Base-by-base conservation (phyloP, 2,113 vertebrate species). In the Galemys pyrenaicus region DNA sequence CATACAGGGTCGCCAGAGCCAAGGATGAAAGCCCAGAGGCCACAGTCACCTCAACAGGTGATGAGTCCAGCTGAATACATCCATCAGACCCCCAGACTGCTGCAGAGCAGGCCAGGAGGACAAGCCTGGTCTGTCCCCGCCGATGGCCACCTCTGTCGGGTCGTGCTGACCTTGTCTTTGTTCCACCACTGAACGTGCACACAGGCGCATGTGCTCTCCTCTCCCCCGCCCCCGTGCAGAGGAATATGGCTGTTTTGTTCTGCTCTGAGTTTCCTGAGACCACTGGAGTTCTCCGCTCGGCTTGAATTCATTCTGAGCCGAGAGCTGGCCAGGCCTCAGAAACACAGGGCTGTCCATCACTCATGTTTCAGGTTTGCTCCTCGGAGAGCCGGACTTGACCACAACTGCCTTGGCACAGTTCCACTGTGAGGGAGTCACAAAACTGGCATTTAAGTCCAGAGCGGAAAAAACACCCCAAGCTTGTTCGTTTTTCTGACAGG, bases 401-500 rank as follows among this genome's bases (percentile, higher is more conserved):
- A 96, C 96, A 97, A 96, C 92, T 91, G 93, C 93, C 87, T 92
- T 97, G 96, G 97, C 96, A 11, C 73, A 0, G 9, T 78, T 89
- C 96, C 97, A 97, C 19, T 2, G 75, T 54, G 93, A 96, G 91
- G 94, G 95, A 97, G 96, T 96, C 97, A 97, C 94, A 96, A 73
- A 96, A 97, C 94, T 95, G 96, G 97, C 95, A 96, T 97, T 97
- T 94, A 94, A 97, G 94, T 96, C 95, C 93, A 17, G 84, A 96
- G 96, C 89, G 96, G 97, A 96, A 97, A 96, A 97, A 97, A 97
- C 94, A 96, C 96, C 94, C 95, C 77, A 70, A 96, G 96, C 96
- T 87, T 96, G 95, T 95, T 97, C 87, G 89, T 85, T 97, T 97
- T 96, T 94, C 95, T 97, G 96, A 97, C 97, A 97, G 97, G 97